These are phyloP conservation scores for Chlorops oryzae DNA, from an alignment of 1,140 invertebrate genomes.

Conservation along the genomic window DNA sequence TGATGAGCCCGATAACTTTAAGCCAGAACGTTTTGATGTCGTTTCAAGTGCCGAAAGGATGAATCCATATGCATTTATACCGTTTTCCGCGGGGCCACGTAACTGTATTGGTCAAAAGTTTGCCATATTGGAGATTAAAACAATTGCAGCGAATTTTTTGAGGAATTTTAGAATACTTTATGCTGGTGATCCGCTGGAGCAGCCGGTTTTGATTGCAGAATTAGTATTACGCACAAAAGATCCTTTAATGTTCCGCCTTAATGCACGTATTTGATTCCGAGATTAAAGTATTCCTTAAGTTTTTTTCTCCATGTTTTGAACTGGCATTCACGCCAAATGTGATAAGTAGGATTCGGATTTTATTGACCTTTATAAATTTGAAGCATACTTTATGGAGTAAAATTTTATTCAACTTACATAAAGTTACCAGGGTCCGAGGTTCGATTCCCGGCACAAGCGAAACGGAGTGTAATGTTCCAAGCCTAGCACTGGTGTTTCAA, in stretches of 20 bases:
- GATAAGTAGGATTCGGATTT: no score
- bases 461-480: no score
- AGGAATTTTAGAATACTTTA: constrained; percentile 55
- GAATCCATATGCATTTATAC: constrained; percentile 54
- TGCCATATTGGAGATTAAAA: constrained; percentile 72
- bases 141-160: constrained; percentile 59
- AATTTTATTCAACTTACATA: no score
- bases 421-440: no score
- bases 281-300: constrained; percentile 6
- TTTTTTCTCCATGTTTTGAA: no score
- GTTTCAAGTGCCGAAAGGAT: constrained; percentile 47
- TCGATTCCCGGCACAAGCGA: no score
- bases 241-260: constrained; percentile 38
- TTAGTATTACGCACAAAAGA: constrained; percentile 49
- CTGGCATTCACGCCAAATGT: no score
- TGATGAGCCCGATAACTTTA: constrained; percentile 57
- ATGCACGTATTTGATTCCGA: constrained; percentile 20
- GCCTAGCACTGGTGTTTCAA: no score
- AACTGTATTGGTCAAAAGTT: constrained; percentile 75
- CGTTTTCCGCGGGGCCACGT: constrained; percentile 60
- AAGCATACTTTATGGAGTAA: no score
- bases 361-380: no score
- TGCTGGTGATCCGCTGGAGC: constrained; percentile 33
- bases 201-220: constrained; percentile 47
- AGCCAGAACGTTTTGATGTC: constrained; percentile 64